phyloP scores from a whole-genome alignment of 1,140 invertebrate species.

The Hylaeus anthracinus region DNA sequence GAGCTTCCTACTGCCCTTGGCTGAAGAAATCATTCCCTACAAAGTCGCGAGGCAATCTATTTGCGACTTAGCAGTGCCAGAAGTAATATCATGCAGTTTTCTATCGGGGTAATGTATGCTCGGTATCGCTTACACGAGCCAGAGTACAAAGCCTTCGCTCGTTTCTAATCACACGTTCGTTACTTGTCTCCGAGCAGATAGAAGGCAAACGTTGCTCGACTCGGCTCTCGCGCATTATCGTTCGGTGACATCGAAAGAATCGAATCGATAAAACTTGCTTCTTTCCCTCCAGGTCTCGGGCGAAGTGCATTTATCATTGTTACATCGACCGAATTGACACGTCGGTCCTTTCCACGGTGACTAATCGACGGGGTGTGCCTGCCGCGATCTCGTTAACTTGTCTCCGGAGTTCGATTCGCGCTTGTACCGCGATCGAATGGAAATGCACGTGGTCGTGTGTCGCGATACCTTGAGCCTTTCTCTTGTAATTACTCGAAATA shows the following conservation, averaged over 20 bases:
- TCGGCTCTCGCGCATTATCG: background rate
- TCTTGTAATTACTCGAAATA: slow-evolving; percentile 17
- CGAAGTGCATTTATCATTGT: slow-evolving; percentile 49
- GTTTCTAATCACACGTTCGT: slow-evolving; percentile 30
- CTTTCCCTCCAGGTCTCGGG: background rate
- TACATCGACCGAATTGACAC: slow-evolving; percentile 43
- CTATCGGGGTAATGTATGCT: background rate
- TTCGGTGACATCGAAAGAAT: slow-evolving; percentile 19
- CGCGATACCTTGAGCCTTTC: slow-evolving; percentile 26
- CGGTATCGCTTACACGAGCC: slow-evolving; percentile 17
- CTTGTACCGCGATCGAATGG: slow-evolving; percentile 12
- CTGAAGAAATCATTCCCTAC: no score
- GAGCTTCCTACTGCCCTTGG: no score
- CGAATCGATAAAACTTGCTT: slow-evolving; percentile 11
- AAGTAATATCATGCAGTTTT: slow-evolving; percentile 20
- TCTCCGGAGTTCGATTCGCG: background rate
- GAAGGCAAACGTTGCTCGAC: background rate
- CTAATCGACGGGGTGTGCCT: slow-evolving; percentile 56
- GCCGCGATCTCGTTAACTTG: slow-evolving; percentile 43
- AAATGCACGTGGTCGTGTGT: slow-evolving; percentile 11
- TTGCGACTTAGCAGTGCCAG: background rate
- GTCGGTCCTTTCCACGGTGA: slow-evolving; percentile 49
- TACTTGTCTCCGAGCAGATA: background rate
- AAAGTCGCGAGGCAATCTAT: no score
- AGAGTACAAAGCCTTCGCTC: background rate